Base-by-base conservation (phyloP, 2,113 vertebrate genomes). In the Alosa alosa region DNA sequence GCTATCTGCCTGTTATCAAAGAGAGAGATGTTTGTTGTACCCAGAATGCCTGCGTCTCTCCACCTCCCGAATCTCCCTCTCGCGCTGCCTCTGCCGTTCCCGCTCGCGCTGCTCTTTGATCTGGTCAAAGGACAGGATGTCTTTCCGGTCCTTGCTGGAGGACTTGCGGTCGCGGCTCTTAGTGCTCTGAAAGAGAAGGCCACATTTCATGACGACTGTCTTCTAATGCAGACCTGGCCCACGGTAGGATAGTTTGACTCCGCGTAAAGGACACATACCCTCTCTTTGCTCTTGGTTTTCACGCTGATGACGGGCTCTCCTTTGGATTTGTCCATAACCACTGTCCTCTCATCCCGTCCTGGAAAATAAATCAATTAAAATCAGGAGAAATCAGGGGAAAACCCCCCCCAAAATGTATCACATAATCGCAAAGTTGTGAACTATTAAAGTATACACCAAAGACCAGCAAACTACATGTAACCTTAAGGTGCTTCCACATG, bases 281-380 rank as follows among this genome's bases (percentile, higher is more conserved):
- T 86, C 17, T 96, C 95, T 84, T 95, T 95, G 94, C 94, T 95
- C 90, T 95, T 96, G 1, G 98, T 96, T 92, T 99, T 99, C 82
- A 99, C 96, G 0, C 98, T 99, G 88, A 99, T 96, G 72, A 99
- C 98, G 0, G 98, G 98, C 64, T 99, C 98, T 47, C 98, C 98
- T 92, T 99, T 99, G 1, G 97, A 98, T 88, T 97, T 97, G 89
- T 99, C 98, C 98, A 99, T 99, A 0, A 99, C 96, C 0, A 99
- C 98, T 0, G 96, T 99, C 87, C 98, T 97, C 83, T 99, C 97
- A 0, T 94, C 94, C 84, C 93, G 96, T 84, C 93, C 92, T 96
- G 94, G 4, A 5, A 52, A 60, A 78, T 3, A 72, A 81, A 83
- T 15, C 2, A 44, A 44, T 44, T 1, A 44, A 44, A 44, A 64